Conservation (phyloP, 1,140 invertebrate genomes). For the Scaptomyza montana region DNA sequence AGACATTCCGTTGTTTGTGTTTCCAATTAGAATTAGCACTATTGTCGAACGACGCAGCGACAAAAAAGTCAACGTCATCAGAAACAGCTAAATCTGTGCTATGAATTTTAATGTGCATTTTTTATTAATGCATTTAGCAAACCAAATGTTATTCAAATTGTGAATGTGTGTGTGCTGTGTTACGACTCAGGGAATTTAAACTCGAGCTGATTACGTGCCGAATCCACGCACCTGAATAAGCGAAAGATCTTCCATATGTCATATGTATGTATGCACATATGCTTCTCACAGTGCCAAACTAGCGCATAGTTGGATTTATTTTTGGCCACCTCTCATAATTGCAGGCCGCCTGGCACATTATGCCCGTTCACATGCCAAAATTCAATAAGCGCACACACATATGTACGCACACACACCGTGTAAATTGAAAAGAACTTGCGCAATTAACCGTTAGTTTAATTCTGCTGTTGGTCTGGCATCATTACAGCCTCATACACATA, state of each 20-base stretch:
- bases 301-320: slow-evolving; percentile 73
- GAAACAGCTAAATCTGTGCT: background rate
- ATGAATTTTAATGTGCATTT: slow-evolving; percentile 9
- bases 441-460: slow-evolving; percentile 61
- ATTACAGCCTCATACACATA: background rate
- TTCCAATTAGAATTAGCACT: slow-evolving; percentile 56
- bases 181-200: slow-evolving; percentile 7
- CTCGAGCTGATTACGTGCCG: slow-evolving; percentile 19
- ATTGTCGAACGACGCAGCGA: slow-evolving; percentile 42
- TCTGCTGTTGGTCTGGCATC: slow-evolving; percentile 6
- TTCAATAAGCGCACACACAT: slow-evolving; percentile 39
- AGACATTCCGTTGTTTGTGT: slow-evolving; percentile 39
- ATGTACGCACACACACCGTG: background rate
- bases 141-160: slow-evolving; percentile 4
- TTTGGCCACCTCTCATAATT: slow-evolving; percentile 78
- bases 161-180: background rate
- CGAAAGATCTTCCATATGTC: slow-evolving; percentile 5
- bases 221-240: slow-evolving; percentile 17
- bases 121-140: slow-evolving; percentile 7
- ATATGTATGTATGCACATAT: background rate
- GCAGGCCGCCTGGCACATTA: slow-evolving; percentile 59
- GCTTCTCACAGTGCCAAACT: slow-evolving; percentile 31
- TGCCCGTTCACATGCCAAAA: slow-evolving; percentile 61
- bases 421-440: slow-evolving; percentile 54
- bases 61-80: slow-evolving; percentile 71